Conservation (phyloP, 2,888 invertebrate species). For the Chaitophorus viminalis region DNA sequence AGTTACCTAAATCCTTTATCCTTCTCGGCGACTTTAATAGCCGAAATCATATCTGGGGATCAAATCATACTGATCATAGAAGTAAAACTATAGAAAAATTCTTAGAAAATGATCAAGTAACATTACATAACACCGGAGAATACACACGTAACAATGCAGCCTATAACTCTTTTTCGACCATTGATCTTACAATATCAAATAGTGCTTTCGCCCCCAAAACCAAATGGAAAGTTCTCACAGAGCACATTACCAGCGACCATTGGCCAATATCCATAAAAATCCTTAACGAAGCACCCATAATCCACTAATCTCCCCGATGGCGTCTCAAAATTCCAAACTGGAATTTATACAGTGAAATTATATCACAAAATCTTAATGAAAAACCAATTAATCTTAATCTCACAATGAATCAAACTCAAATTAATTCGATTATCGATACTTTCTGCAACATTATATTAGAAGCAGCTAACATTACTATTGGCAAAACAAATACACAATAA, state of each 20-base stretch:
- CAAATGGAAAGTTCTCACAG: constrained; percentile 22
- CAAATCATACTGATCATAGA: neutral
- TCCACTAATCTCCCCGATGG: neutral
- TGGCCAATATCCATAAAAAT: constrained; percentile 34
- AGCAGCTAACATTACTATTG: constrained; percentile 7
- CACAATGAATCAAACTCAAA: constrained; percentile 9
- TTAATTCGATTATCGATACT: neutral
- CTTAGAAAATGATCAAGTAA: constrained; percentile 17
- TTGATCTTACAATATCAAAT: constrained; percentile 31
- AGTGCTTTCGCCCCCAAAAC: constrained; percentile 8
- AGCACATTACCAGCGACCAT: constrained; percentile 32
- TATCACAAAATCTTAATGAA: neutral
- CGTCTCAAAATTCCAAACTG: constrained; percentile 11
- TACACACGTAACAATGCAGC: constrained; percentile 21
- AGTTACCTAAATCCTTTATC: constrained; percentile 18
- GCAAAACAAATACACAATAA: neutral
- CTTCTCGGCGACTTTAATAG: constrained; percentile 19
- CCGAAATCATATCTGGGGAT: constrained; percentile 26
- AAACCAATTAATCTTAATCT: neutral
- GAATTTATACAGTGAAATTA: constrained; percentile 16
- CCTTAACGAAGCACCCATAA: neutral
- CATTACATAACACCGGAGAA: constrained; percentile 11
- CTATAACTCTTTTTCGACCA: constrained; percentile 6
- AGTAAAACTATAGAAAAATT: constrained; percentile 34
- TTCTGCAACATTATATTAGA: constrained; percentile 17